A percentile compares a stretch with the other conserved stretches of the same genome.
These are phyloP conservation scores for Plecturocebus donacophilus DNA, from an alignment of 2,113 vertebrate genomes.

Conservation along the genomic window DNA sequence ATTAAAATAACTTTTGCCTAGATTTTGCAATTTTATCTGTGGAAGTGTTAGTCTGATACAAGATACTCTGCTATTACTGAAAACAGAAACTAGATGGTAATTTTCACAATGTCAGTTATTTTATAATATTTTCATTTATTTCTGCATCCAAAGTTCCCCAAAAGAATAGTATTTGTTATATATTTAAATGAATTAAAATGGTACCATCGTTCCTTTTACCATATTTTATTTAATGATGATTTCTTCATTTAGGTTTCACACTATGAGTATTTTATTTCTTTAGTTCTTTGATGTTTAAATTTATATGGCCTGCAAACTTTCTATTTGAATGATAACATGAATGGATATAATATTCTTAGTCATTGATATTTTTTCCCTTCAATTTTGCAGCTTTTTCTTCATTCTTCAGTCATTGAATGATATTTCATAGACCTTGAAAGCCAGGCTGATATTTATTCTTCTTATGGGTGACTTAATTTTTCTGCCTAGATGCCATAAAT, in stretches of 20 bases:
- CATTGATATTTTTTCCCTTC: background rate
- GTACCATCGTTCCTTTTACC: background rate
- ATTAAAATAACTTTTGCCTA: background rate
- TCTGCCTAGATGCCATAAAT: background rate
- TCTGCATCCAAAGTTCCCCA: background rate
- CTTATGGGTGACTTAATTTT: background rate
- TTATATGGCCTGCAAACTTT: background rate
- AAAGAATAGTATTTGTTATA: background rate
- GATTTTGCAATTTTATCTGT: background rate
- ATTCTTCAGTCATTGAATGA: background rate
- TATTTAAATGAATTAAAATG: constrained; percentile 18
- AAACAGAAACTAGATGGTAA: background rate
- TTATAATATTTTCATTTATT: background rate
- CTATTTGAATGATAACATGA: background rate
- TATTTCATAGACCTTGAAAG: background rate
- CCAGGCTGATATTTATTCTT: background rate
- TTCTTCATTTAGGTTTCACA: background rate
- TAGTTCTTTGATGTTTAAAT: background rate
- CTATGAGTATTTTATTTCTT: background rate
- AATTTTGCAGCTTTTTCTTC: background rate
- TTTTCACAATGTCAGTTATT: background rate
- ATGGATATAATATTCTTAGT: background rate
- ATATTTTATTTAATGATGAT: background rate
- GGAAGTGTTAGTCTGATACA: background rate
- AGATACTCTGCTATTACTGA: background rate